phyloP scores from a whole-genome alignment of 2,797 vertebrate species.

The Molossus molossus region DNA sequence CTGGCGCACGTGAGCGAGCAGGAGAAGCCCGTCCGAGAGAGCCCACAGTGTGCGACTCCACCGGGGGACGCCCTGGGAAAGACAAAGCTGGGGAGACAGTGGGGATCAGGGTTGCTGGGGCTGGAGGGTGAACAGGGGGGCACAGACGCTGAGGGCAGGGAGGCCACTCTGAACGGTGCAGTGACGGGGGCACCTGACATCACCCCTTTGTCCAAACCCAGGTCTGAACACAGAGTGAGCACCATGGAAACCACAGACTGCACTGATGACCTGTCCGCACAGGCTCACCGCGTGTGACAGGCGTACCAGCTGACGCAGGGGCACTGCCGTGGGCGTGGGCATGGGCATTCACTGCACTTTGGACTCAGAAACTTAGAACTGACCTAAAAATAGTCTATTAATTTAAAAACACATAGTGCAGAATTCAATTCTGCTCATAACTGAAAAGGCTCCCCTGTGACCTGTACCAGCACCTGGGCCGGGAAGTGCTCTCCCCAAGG shows the following conservation, averaged over 20 bases:
- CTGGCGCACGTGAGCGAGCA: accelerated
- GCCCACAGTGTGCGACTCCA: accelerated
- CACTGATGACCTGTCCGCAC: accelerated
- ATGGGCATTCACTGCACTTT: accelerated
- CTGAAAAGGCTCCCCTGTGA: accelerated
- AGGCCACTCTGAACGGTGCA: accelerated
- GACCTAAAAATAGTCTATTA: background rate
- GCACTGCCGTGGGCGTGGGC: accelerated
- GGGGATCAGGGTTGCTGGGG: accelerated
- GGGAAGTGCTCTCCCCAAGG: background rate
- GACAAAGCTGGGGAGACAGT: accelerated
- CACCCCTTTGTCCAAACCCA: accelerated
- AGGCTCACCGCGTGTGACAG: accelerated
- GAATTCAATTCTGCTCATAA: background rate
- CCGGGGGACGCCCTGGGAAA: accelerated
- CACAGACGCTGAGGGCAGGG: accelerated
- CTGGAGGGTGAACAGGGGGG: accelerated
- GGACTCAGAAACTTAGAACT: background rate
- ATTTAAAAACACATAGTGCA: background rate
- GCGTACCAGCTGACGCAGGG: accelerated
- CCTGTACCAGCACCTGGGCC: accelerated
- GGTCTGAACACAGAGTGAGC: accelerated
- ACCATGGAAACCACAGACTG: accelerated
- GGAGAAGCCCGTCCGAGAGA: accelerated
- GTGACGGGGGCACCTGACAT: accelerated